These are phyloP conservation scores for Synanthedon tipuliformis DNA, from an alignment of 2,888 invertebrate species.

Conservation along the genomic window DNA sequence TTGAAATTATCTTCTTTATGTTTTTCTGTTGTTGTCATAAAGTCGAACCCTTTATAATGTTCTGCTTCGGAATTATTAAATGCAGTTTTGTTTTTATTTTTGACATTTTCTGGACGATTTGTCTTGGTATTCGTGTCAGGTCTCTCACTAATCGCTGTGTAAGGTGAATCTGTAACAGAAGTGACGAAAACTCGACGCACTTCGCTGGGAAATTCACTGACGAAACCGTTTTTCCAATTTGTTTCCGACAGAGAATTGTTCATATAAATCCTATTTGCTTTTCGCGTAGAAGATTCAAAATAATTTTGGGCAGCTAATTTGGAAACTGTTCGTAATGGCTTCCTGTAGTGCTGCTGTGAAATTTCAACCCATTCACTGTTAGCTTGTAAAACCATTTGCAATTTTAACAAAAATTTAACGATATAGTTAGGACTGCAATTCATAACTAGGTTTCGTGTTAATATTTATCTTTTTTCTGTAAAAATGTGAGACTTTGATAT, in stretches of 20 bases:
- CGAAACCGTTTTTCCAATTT: conserved; percentile 15
- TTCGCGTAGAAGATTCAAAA: conserved; percentile 10
- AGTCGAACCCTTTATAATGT: not conserved
- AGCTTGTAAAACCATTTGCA: conserved; percentile 23
- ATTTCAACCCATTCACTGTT: conserved; percentile 56
- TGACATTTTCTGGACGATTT: not conserved
- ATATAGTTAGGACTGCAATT: not conserved
- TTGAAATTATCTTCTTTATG: too few relatives aligned
- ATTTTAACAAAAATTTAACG: conserved; percentile 17
- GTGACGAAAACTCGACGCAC: conserved; percentile 23
- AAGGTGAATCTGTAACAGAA: conserved; percentile 3
- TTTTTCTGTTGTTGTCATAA: too few relatives aligned
- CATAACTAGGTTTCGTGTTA: too few relatives aligned
- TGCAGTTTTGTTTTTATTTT: not conserved
- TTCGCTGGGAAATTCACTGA: conserved; percentile 27
- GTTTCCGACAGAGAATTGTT: conserved; percentile 28
- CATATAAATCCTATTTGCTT: conserved; percentile 16
- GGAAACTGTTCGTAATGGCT: conserved; percentile 10
- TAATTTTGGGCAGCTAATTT: not conserved
- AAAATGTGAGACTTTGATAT: conserved; percentile 1
- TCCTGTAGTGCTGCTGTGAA: conserved; percentile 43
- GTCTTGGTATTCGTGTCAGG: conserved; percentile 3
- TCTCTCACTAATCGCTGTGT: conserved; percentile 2
- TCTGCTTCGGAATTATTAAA: not conserved
- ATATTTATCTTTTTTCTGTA: too few relatives aligned